Conservation (phyloP, 2,888 invertebrate species). For the Gastracanthus pulcherrimus region DNA sequence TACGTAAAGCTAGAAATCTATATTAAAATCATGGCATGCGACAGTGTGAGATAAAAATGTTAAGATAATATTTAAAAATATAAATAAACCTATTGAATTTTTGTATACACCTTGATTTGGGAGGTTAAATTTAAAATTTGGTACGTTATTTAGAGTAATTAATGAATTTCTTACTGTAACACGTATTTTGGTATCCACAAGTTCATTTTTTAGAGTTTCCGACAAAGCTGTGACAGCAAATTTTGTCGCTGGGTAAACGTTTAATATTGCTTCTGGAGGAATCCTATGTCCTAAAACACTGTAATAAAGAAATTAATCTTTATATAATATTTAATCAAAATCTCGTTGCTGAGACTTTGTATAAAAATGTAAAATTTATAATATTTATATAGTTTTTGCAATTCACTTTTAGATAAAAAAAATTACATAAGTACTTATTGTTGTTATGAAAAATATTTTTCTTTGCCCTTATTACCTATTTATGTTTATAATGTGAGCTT, state of each 20-base stretch:
- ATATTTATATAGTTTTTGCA: background rate
- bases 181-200: conserved; percentile 63
- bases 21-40: no score
- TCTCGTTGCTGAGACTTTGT: background rate
- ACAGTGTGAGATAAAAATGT: no score
- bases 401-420: background rate
- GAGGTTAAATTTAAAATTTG: no score
- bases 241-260: conserved; percentile 81
- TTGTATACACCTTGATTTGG: no score
- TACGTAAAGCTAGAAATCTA: no score
- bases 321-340: background rate
- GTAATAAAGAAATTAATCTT: no score
- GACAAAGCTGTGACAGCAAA: conserved; percentile 80
- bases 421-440: no score
- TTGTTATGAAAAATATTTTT: no score
- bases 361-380: background rate
- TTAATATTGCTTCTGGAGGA: conserved; percentile 71
- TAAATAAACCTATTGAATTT: no score
- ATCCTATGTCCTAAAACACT: conserved; percentile 77
- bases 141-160: no score
- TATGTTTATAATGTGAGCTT: conserved; percentile 61
- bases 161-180: conserved; percentile 53
- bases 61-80: no score
- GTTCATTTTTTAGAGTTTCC: conserved; percentile 81
- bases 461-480: no score